Evolutionary conservation across 2,113 vertebrate species (phyloP).

Genomic region (Neofelis nebulosa): DNA sequence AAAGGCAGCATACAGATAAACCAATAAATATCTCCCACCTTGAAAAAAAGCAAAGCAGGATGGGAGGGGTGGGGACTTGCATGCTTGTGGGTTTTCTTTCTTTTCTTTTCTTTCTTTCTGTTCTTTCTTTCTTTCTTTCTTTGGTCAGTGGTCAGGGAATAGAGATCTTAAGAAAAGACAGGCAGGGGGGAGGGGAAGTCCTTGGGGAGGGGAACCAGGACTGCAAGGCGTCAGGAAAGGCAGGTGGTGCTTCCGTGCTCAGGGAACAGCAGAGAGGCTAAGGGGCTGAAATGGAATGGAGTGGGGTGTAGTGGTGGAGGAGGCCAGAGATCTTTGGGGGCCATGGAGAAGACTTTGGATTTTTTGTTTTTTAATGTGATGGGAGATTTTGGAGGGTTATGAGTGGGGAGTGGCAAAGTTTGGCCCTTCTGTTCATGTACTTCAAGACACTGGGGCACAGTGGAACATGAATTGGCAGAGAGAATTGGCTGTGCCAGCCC

Average conservation of each 20-base stretch:
- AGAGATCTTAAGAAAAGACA: background rate
- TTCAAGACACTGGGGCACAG: background rate
- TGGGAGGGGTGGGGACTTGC: background rate
- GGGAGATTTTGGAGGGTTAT: background rate
- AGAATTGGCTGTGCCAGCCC: background rate
- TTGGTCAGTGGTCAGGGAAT: background rate
- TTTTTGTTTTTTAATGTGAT: background rate
- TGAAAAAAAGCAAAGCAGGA: background rate
- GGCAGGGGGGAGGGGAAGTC: background rate
- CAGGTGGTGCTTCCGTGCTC: background rate
- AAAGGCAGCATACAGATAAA: background rate
- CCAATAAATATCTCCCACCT: background rate
- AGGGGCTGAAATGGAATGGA: background rate
- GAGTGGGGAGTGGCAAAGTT: background rate
- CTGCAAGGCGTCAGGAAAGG: background rate
- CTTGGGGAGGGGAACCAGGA: background rate
- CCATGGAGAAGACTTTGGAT: background rate
- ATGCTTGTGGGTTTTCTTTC: background rate
- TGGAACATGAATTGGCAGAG: background rate
- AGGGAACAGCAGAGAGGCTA: background rate
- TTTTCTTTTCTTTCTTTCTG: too few species aligned
- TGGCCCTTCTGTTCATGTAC: background rate
- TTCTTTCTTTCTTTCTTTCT: too few species aligned
- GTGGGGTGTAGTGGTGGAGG: background rate
- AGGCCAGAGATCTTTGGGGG: background rate